Evolutionary conservation across 2,888 invertebrate genomes (phyloP).

Genomic region (Agriotes lineatus): DNA sequence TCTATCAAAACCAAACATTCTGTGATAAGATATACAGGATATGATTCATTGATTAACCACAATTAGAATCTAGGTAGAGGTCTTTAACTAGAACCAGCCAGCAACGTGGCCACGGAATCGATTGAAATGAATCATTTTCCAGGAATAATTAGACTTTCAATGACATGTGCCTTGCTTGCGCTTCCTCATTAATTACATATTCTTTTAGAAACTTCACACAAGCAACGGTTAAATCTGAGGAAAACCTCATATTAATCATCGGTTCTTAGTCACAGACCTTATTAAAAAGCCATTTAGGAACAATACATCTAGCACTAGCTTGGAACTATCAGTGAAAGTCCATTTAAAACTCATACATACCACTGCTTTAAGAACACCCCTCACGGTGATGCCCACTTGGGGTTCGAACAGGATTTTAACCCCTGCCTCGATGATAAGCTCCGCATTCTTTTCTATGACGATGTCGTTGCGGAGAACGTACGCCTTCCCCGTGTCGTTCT

Average conservation of each 20-base stretch:
- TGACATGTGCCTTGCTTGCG: conserved; percentile 34
- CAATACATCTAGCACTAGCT: too few species aligned
- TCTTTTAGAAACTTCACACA: background rate
- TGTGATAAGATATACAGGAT: conserved; percentile 27
- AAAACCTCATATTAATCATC: too few species aligned
- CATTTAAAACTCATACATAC: too few species aligned
- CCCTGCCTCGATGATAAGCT: conserved; percentile 89
- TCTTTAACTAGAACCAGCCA: conserved; percentile 11
- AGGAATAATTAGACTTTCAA: conserved; percentile 15
- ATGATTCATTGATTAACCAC: conserved; percentile 30
- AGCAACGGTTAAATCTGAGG: too few species aligned
- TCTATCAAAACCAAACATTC: conserved; percentile 23
- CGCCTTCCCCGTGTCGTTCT: conserved; percentile 73
- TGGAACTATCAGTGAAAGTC: too few species aligned
- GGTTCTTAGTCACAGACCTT: too few species aligned
- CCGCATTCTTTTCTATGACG: conserved; percentile 81
- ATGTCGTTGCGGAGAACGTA: conserved; percentile 85
- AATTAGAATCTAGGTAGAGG: background rate
- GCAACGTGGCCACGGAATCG: background rate
- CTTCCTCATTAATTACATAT: conserved; percentile 14
- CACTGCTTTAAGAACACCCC: conserved; percentile 89
- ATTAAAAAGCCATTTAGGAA: too few species aligned
- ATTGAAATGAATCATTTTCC: conserved; percentile 28
- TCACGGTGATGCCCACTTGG: conserved; percentile 92
- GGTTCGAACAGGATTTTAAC: conserved; percentile 91